Conservation (phyloP, 2,888 invertebrate species). For the Thymelicus lineola region DNA sequence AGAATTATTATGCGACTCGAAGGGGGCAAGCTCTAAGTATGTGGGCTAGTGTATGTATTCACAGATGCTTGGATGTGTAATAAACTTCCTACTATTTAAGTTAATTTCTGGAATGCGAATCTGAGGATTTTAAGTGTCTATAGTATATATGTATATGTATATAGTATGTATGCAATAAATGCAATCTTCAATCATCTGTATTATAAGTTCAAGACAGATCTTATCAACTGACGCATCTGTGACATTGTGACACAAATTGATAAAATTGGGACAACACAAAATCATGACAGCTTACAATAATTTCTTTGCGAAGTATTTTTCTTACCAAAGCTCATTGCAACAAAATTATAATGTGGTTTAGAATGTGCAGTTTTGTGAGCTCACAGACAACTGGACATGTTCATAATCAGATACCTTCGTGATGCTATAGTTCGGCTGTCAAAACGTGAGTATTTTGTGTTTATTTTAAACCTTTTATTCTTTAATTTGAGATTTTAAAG, state of each 20-base stretch:
- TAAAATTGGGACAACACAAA: conserved; percentile 19
- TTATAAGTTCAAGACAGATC: conserved; percentile 34
- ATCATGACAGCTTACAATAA: conserved; percentile 15
- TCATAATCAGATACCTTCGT: conserved; percentile 6
- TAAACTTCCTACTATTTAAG: too few relatives aligned
- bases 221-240: conserved; percentile 32
- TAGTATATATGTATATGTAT: neutral
- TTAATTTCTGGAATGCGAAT: too few relatives aligned
- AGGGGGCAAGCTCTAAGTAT: too few relatives aligned
- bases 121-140: too few relatives aligned
- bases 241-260: conserved; percentile 18
- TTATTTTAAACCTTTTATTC: too few relatives aligned
- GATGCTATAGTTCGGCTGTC: neutral
- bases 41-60: too few relatives aligned
- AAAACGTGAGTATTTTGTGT: conserved; percentile 10
- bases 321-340: neutral
- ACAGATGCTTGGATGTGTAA: too few relatives aligned
- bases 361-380: neutral
- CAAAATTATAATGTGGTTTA: conserved; percentile 20
- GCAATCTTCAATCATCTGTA: conserved; percentile 14
- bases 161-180: too few relatives aligned
- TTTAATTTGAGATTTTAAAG: too few relatives aligned
- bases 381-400: neutral
- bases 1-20: too few relatives aligned
- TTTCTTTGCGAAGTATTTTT: conserved; percentile 4